Evolutionary conservation across 1,140 invertebrate species (phyloP), one percentile per base, ranked within the genome.

Genomic region (Microvelia longipes): DNA sequence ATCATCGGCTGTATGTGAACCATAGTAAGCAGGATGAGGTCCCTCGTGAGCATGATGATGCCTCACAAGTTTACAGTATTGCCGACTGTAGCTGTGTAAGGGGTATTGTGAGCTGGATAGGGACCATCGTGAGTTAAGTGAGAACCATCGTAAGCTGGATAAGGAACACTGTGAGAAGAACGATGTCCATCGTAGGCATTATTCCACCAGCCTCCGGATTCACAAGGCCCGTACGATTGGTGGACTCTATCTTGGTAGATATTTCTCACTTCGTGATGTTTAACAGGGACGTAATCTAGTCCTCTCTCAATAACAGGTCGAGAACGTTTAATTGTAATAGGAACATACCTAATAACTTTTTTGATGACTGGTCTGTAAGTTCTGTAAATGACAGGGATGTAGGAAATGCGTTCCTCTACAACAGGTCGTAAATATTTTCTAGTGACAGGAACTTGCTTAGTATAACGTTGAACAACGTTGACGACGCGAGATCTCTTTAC

Each of bases 381-480:
- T 2, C 29, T 70, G 25, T 70, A 30, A 27, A 70, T 25, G 2
- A 67, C 26, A 19, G 69, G 69, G 19, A 70, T 66, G 62, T 70
- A 29, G 29, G 50, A 35, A n/a, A 67, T 25, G 14, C 60, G 27
- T 24, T 65, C 28, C 19, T 70, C 69, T 29, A 67, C 65, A 14
- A 70, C 69, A 27, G 69, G 69, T 1, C 69, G 29, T 13, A 26
- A n/a, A 35, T 5, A 70, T 14, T 70, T 65, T 29, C 67, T 30
- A 24, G 28, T 27, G 30, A 70, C 28, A 24, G 69, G 69, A 29
- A 70, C 65, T 27, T 70, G 69, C 24, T 24, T 26, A 13, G 69
- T 70, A 35, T 70, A 70, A 24, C 65, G 69, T 60, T 70, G 65
- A 50, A 67, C 24, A 26, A 70, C 69, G n/a, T 65, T 70, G 27